Percentiles rank a stretch among this genome's conserved stretches.
Evolutionary conservation across 2,113 vertebrate genomes (phyloP).

Genomic region (Amazona guildingii): DNA sequence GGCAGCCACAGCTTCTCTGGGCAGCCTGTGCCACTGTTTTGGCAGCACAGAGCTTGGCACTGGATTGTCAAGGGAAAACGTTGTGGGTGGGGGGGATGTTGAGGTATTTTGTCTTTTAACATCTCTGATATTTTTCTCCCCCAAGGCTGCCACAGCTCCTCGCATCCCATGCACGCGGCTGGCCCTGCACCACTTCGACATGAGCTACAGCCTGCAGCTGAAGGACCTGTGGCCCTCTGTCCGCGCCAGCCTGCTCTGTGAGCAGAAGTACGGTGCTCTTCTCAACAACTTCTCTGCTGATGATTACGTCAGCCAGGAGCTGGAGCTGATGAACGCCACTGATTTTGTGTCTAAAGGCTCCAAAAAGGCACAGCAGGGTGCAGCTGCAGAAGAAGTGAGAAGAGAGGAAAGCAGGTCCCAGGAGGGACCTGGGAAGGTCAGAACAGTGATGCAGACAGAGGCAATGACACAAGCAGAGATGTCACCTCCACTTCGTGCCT

Average conservation of each 20-base stretch:
- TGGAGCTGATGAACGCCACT: conserved; percentile 74
- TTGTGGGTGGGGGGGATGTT: fast-evolving
- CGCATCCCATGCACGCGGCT: conserved; percentile 71
- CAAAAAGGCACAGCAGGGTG: fast-evolving
- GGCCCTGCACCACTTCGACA: conserved; percentile 89
- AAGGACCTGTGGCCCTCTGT: conserved; percentile 85
- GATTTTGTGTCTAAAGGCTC: conserved; percentile 78
- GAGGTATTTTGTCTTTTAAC: not conserved
- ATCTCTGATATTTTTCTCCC: fast-evolving
- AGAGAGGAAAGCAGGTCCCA: not conserved
- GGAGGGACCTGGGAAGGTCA: not conserved
- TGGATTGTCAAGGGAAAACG: not conserved
- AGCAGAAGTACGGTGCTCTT: conserved; percentile 92
- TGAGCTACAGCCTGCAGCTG: conserved; percentile 80
- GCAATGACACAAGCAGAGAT: not conserved
- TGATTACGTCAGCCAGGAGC: conserved; percentile 16
- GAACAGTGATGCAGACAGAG: not conserved
- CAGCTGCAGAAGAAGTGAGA: fast-evolving
- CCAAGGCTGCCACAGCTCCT: conserved; percentile 81
- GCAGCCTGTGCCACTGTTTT: not conserved
- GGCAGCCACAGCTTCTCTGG: not conserved
- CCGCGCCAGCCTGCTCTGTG: conserved; percentile 82
- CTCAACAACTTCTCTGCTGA: conserved; percentile 83
- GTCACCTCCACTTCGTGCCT: fast-evolving
- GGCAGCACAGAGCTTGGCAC: fast-evolving